Base-by-base conservation (phyloP, 2,113 vertebrate species). In the Muscicapa adusta region DNA sequence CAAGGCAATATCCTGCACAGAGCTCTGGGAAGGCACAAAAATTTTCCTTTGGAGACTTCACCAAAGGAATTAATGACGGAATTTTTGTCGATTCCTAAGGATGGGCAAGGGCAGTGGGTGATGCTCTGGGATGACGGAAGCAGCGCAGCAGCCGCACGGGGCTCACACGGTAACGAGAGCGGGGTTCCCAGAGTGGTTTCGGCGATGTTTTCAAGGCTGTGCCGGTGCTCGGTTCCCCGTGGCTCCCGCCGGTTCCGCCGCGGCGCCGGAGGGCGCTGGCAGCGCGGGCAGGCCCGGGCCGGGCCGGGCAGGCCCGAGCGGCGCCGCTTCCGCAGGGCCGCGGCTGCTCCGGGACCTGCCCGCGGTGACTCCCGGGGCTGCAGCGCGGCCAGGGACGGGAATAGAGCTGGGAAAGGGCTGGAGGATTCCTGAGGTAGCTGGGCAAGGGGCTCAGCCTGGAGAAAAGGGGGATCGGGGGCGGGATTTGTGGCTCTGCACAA, bases 91-190 rank as follows among this genome's bases (percentile, higher is more conserved):
- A 0, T 23, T 29, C 25, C 40, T 0, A 0, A 43, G 74, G 24
- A 3, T 1, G 28, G 2, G 2, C n/a, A 10, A 0, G 65, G 42
- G 42, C 42, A 42, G 42, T 17, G 42, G 6, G 24, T 12, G 10
- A 3, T 7, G 19, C 67, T 5, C 0, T 0, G 82, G 20, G 7
- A 3, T 9, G 28, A 6, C 3, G 38, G 3, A 2, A 13, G 7
- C 4, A 1, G 45, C 50, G 0, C 57, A 2, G 3, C 29, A 0
- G 0, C 57, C 0, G 42, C 33, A 0, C 36, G 48, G 48, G 48
- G 48, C 48, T 50, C 48, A 26, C 48, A 4, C 2, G 9, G 72
- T 2, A 14, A 4, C 6, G 11, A 25, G 29, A 50, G 48, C 22
- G 14, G 40, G 18, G 1, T 2, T 18, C 9, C 6, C 1, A 2